phyloP scores from a whole-genome alignment of 2,888 invertebrate genomes.

The Coelopa pilipes region DNA sequence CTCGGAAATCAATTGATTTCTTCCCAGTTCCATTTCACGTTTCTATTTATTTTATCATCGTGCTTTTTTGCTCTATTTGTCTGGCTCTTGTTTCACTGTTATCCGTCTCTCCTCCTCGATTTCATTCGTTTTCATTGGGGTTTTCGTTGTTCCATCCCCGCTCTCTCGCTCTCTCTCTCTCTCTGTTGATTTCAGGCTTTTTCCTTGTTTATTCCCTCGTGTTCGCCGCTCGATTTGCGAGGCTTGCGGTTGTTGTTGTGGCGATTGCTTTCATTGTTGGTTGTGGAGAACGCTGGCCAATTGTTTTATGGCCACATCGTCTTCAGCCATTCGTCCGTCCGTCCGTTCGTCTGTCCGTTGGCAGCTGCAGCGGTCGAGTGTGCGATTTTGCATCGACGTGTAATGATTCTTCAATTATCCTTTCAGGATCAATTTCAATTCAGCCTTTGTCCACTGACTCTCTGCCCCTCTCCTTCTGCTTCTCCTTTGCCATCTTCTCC shows the following conservation, averaged over 20 bases:
- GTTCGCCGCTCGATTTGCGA: not conserved
- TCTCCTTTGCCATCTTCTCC: too few relatives aligned
- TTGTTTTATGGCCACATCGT: slow-evolving; percentile 21
- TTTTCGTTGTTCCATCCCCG: not conserved
- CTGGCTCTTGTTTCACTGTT: not conserved
- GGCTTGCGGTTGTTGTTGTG: slow-evolving; percentile 30
- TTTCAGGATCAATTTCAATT: slow-evolving; percentile 1
- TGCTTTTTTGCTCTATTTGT: not conserved
- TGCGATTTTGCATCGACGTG: not conserved
- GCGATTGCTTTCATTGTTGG: slow-evolving; percentile 37
- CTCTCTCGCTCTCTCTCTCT: not conserved
- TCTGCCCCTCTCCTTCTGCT: too few relatives aligned
- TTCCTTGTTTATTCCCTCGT: not conserved
- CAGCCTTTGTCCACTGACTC: not conserved
- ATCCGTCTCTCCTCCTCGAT: not conserved
- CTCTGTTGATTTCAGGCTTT: not conserved
- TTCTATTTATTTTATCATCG: slow-evolving; percentile 35
- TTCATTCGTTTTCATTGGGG: not conserved
- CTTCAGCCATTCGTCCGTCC: slow-evolving; percentile 27
- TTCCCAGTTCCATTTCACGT: not conserved
- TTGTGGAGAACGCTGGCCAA: slow-evolving; percentile 10
- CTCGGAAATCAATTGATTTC: slow-evolving; percentile 38
- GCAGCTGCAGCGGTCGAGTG: not conserved
- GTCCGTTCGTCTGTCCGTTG: not conserved
- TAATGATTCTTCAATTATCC: slow-evolving; percentile 23